Evolutionary conservation across 2,113 vertebrate species (phyloP), one percentile per base, ranked within the genome.

Genomic region (Perca schrenkii): DNA sequence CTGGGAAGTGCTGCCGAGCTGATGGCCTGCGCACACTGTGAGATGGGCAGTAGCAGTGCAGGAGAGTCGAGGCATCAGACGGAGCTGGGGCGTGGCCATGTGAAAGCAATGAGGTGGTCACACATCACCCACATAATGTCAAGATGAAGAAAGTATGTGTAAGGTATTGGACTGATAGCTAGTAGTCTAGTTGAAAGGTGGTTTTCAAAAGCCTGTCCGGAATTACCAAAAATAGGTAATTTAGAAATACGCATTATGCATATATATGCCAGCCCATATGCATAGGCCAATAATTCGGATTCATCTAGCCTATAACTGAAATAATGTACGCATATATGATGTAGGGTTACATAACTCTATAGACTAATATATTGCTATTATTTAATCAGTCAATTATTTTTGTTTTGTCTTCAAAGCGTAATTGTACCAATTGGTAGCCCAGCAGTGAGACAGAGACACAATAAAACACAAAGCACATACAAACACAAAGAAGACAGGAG

Each of bases 1-100:
- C 80, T 47, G 90, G 71, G 86, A 67, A 57, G 86, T 79, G 84
- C 25, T 72, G 82, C 64, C 67, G 85, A 68, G 87, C 76, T 62
- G 90, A 12, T 72, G 91, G 92, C 93, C 90, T 87, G 81, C 79
- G 74, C 80, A 28, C 7, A 89, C 87, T 89, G 90, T 6, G 68
- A 76, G 87, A 25, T 68, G 83, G 50, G 46, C 69, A 19, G 76
- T 4, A 43, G 25, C 46, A 50, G 84, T 46, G 89, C 73, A 49
- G 49, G 43, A 73, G 80, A 74, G 76, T 31, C 47, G 80, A 64
- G 31, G 86, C 65, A 54, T 80, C 77, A 77, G 12, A 77, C 60
- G 3, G 50, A 78, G 85, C 74, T 49, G 88, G 88, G 93, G 93
- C 92, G 93, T 90, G 92, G 92, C 86, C 82, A 91, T 52, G 36